Evolutionary conservation across 2,888 invertebrate genomes (phyloP).

Genomic region (Sicus ferrugineus): DNA sequence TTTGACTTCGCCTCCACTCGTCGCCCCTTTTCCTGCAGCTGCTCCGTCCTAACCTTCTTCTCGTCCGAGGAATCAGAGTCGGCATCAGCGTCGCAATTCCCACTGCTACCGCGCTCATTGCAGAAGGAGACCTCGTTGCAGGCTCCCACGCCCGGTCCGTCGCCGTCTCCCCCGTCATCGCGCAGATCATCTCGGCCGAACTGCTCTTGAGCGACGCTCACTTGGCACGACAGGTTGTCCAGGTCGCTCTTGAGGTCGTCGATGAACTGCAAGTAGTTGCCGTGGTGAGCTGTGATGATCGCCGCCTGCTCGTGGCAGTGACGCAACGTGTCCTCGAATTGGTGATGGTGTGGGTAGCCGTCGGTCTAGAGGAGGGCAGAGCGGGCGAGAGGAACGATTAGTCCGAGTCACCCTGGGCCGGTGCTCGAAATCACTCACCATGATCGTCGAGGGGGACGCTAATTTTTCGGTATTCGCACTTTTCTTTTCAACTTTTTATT

Average conservation of each 20-base stretch:
- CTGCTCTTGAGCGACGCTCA: conserved; percentile 53
- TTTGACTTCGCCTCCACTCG: conserved; percentile 44
- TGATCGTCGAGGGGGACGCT: not conserved
- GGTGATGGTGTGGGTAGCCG: conserved; percentile 52
- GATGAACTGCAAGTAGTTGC: conserved; percentile 59
- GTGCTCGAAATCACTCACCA: not conserved
- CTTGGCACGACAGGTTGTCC: conserved; percentile 56
- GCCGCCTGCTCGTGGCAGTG: conserved; percentile 50
- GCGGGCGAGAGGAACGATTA: conserved; percentile 17
- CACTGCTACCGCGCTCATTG: conserved; percentile 11
- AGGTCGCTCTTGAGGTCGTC: conserved; percentile 60
- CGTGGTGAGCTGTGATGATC: conserved; percentile 48
- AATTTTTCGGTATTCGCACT: not conserved
- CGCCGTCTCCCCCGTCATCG: not conserved
- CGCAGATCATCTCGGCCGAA: conserved; percentile 39
- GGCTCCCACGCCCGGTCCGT: not conserved
- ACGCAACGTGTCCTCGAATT: conserved; percentile 48
- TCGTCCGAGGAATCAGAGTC: conserved; percentile 46
- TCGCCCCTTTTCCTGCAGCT: not conserved
- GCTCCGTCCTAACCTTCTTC: not conserved
- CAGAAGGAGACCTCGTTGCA: not conserved
- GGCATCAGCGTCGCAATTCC: conserved; percentile 43
- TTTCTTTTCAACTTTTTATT: not conserved
- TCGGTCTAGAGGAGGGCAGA: conserved; percentile 35
- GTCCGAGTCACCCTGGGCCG: not conserved